Conservation (phyloP, 2,888 invertebrate species). For the Acronicta aceris region DNA sequence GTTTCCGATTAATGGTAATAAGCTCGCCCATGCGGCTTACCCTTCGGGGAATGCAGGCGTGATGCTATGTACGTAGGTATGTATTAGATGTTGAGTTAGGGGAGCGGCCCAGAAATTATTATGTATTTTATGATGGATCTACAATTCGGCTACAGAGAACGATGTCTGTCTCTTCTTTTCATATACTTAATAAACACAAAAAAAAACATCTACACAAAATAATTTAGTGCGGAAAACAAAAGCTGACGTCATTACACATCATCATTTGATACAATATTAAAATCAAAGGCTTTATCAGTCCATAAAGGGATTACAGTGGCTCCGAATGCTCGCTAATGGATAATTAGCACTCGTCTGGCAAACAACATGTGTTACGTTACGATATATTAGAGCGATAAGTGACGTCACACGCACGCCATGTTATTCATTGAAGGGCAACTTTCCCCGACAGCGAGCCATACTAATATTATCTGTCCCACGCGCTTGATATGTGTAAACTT, state of each 20-base stretch:
- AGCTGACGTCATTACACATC: conserved; percentile 6
- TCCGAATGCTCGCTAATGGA: conserved; percentile 25
- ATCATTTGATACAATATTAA: conserved; percentile 24
- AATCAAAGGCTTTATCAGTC: conserved; percentile 36
- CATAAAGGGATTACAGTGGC: conserved; percentile 18
- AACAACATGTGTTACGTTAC: conserved; percentile 28
- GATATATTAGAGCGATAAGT: conserved; percentile 53
- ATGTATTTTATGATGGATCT: too few species aligned
- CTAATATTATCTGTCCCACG: conserved; percentile 21
- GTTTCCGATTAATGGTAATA: too few species aligned
- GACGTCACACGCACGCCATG: conserved; percentile 43
- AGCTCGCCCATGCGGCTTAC: too few species aligned
- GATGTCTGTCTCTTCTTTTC: too few species aligned
- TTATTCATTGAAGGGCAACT: conserved; percentile 40
- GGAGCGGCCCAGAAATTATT: too few species aligned
- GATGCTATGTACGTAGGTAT: too few species aligned
- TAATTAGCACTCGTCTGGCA: conserved; percentile 33
- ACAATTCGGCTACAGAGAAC: too few species aligned
- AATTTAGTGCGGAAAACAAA: conserved; percentile 5
- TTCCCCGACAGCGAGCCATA: conserved; percentile 6
- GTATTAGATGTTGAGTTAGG: too few species aligned
- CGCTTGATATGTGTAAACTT: conserved; percentile 3
- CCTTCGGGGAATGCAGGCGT: too few species aligned
- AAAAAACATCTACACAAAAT: not conserved
- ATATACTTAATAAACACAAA: too few species aligned